These are phyloP conservation scores for Drosophila setosimentum DNA, from an alignment of 2,888 invertebrate genomes.

Conservation along the genomic window DNA sequence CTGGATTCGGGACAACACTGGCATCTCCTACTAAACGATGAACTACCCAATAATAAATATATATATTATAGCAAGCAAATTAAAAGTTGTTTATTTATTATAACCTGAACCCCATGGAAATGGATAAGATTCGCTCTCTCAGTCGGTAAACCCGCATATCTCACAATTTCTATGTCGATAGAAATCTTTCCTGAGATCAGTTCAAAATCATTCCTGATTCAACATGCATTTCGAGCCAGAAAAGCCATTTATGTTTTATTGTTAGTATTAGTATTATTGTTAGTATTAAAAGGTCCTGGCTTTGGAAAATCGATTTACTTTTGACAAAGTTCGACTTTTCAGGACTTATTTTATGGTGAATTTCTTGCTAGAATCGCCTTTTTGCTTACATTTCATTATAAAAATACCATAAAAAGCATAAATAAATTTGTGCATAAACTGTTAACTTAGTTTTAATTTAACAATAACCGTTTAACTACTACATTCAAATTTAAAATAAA, in stretches of 20 bases:
- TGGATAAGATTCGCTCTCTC: not conserved
- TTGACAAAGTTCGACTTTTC: not conserved
- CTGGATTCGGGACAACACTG: conserved; percentile 71
- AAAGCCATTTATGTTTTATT: too few species aligned
- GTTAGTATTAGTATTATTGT: too few species aligned
- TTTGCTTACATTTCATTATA: not conserved
- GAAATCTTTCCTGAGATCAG: too few species aligned
- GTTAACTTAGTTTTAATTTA: not conserved
- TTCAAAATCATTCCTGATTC: too few species aligned
- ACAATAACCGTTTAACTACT: not conserved
- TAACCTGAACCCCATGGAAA: not conserved
- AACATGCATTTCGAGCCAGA: too few species aligned
- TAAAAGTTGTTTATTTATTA: not conserved
- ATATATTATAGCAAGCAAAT: not conserved
- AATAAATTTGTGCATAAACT: not conserved
- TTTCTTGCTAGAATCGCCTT: not conserved
- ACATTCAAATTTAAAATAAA: not conserved
- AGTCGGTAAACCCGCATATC: too few species aligned
- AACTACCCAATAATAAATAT: not conserved
- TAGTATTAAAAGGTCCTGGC: not conserved
- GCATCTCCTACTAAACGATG: conserved; percentile 59
- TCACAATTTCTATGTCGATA: too few species aligned
- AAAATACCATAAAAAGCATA: not conserved
- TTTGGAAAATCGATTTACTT: not conserved
- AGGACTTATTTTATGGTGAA: not conserved